Percentiles rank a stretch among this genome's conserved stretches.
Evolutionary conservation across 2,113 vertebrate species (phyloP).

Genomic region (Paramisgurnus dabryanus): DNA sequence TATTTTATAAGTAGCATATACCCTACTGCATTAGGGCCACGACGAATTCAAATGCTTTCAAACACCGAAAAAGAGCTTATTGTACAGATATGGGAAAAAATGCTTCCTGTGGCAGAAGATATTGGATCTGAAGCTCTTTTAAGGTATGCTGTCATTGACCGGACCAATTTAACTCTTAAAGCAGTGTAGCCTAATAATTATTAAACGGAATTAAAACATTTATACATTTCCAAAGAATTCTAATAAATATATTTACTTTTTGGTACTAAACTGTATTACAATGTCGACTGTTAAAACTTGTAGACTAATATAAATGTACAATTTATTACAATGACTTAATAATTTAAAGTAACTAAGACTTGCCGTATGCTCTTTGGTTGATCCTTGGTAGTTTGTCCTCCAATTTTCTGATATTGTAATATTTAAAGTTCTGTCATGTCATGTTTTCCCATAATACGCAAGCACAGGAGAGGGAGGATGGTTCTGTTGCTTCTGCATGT

Average conservation of each 20-base stretch:
- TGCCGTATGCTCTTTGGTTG: neutral
- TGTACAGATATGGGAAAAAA: constrained; percentile 62
- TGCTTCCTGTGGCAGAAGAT: constrained; percentile 66
- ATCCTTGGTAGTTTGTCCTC: constrained; percentile 1
- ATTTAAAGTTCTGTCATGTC: neutral
- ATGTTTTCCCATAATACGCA: neutral
- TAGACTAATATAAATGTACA: too few relatives aligned
- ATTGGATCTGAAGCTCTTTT: constrained; percentile 74
- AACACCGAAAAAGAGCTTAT: constrained; percentile 69
- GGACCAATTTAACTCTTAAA: neutral
- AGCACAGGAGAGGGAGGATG: neutral
- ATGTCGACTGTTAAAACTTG: too few relatives aligned
- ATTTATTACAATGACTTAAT: too few relatives aligned
- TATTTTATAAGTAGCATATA: neutral
- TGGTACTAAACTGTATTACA: too few relatives aligned
- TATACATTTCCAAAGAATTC: neutral
- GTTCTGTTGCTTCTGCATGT: too few relatives aligned
- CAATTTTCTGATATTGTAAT: neutral
- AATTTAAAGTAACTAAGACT: neutral
- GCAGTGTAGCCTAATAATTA: neutral
- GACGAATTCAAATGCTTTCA: constrained; percentile 67
- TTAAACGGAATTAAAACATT: neutral
- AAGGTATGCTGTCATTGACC: constrained; percentile 60
- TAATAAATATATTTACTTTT: too few relatives aligned
- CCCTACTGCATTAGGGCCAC: neutral